Conservation (phyloP, 2,888 invertebrate genomes). For the Argyresthia albistria region DNA sequence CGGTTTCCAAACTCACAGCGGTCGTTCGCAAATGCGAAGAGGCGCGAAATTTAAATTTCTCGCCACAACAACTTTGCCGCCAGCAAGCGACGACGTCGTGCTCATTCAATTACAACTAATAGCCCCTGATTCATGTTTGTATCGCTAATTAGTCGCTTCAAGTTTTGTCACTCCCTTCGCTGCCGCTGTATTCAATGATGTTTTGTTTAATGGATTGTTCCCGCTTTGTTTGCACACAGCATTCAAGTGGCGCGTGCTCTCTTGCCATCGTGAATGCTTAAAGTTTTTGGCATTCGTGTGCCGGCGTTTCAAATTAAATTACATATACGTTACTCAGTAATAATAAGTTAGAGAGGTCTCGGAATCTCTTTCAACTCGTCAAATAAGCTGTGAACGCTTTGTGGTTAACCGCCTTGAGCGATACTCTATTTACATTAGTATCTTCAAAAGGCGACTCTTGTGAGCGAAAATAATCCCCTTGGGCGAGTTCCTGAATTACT, state of each 20-base stretch:
- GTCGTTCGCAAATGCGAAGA: slow-evolving; percentile 40
- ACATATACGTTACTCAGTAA: too few relatives aligned
- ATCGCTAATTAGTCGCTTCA: slow-evolving; percentile 69
- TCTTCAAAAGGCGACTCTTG: too few relatives aligned
- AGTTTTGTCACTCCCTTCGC: slow-evolving; percentile 64
- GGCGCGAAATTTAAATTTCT: slow-evolving; percentile 66
- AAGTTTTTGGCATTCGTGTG: too few relatives aligned
- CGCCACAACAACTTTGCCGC: slow-evolving; percentile 57
- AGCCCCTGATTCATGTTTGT: slow-evolving; percentile 72
- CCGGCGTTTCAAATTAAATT: too few relatives aligned
- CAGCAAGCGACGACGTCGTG: slow-evolving; percentile 23
- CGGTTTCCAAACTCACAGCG: background rate
- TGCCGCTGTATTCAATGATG: slow-evolving; percentile 26
- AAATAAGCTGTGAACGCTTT: too few relatives aligned
- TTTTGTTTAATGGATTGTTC: slow-evolving; percentile 59
- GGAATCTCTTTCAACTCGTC: too few relatives aligned
- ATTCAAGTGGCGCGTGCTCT: slow-evolving; percentile 1
- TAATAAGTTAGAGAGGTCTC: too few relatives aligned
- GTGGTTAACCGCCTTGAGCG: background rate
- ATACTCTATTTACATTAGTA: too few relatives aligned
- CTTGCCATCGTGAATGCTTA: background rate
- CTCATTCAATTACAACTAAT: slow-evolving; percentile 72
- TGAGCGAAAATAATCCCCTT: too few relatives aligned
- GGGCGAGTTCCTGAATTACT: too few relatives aligned
- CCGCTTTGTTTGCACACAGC: slow-evolving; percentile 13